Percentiles rank a stretch among this genome's conserved stretches.
Conservation (phyloP, 2,888 invertebrate species). For the Azorinus chamasolen region DNA sequence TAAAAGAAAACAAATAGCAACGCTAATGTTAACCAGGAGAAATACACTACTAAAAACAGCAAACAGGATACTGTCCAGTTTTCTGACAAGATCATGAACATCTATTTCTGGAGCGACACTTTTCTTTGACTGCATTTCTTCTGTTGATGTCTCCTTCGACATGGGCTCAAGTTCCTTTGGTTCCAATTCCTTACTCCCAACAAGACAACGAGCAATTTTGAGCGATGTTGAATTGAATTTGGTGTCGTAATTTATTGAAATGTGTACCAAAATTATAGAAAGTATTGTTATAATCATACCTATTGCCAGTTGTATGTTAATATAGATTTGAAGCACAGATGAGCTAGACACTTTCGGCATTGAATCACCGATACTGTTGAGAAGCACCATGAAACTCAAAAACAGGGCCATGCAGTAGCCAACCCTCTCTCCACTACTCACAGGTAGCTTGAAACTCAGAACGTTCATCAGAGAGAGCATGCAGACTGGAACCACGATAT, state of each 20-base stretch:
- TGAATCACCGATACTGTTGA: slow-evolving; percentile 27
- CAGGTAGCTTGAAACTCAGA: slow-evolving; percentile 30
- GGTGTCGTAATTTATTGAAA: not conserved
- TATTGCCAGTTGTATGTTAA: slow-evolving; percentile 18
- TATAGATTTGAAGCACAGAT: slow-evolving; percentile 34
- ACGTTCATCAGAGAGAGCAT: slow-evolving; percentile 32
- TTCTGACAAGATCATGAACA: no score
- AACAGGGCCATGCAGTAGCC: slow-evolving; percentile 32
- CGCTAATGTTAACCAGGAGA: no score
- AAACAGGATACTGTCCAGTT: no score
- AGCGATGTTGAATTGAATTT: not conserved
- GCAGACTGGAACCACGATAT: slow-evolving; percentile 20
- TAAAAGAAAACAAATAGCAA: no score
- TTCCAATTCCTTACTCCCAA: no score
- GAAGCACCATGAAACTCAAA: slow-evolving; percentile 27
- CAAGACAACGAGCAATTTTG: no score
- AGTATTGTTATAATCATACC: slow-evolving; percentile 26
- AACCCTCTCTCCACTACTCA: slow-evolving; percentile 24
- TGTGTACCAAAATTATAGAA: slow-evolving; percentile 17
- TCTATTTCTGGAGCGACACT: no score
- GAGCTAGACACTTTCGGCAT: slow-evolving; percentile 35
- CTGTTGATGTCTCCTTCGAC: no score
- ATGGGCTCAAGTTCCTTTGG: no score
- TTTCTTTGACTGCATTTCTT: no score
- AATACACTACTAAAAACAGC: no score